Evolutionary conservation across 2,797 vertebrate species (phyloP), one percentile per base, ranked within the genome.

Genomic region (Allobates femoralis): DNA sequence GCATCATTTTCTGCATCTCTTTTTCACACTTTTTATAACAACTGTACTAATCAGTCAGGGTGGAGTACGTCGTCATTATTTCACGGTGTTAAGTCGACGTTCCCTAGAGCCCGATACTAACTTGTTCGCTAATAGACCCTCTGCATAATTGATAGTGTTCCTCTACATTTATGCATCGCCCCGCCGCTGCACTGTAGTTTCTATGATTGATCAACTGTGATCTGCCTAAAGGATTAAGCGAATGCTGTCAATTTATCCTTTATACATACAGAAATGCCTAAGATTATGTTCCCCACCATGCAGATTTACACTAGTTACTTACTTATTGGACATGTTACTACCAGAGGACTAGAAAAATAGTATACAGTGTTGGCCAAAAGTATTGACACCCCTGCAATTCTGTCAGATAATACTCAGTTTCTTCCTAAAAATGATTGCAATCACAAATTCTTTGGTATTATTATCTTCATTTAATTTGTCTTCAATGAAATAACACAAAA

Each of bases 91-190:
- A 66, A 6, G 64, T 15, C n/a, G 1, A n/a, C 28, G 6, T 56
- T 69, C 79, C 62, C 80, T 15, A 21, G 28, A 81, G 80, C 80
- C 26, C 30, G 28, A 18, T 16, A 30, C 26, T 55, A 32, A 71
- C 67, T 23, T 21, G 62, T n/a, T 66, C 78, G 50, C 62, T 80
- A 58, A 50, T 66, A 80, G 60, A 64, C 5, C 34, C 18, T 58
- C 30, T 73, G 81, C 81, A 73, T 73, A 28, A 83, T 83, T 83
- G 41, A 71, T 73, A 58, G 26, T 34, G 2, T 34, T 23, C 28
- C 50, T 55, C 34, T 53, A 55, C 51, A 82, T 28, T 41, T 66
- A 46, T 64, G 58, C 41, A 80, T 62, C 50, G 46, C 58, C 79
- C 37, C 30, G 60, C 64, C 60, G 30, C 7, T 41, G 19, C 55